Base-by-base conservation (phyloP, 2,113 vertebrate species). In the Chitala chitala region DNA sequence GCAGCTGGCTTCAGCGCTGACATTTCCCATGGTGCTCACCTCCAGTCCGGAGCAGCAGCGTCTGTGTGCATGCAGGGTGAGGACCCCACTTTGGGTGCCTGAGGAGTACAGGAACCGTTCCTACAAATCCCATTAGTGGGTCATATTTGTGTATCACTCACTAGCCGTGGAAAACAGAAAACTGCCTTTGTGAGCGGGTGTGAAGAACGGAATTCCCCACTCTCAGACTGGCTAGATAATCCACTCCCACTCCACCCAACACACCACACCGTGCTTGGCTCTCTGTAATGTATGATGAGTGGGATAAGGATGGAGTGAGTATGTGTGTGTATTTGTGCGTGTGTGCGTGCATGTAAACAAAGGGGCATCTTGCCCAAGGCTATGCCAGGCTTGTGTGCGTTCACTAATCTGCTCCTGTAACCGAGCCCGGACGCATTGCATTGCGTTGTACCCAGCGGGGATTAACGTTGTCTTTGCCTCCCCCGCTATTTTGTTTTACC, bases 111-210 rank as follows among this genome's bases (percentile, higher is more conserved):
- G 48, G 12, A 8, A 20, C 48, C 12, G 48, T 51, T 10, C 20
- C 12, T 51, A 51, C n/a, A 87, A 85, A 86, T 83, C 82, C 85
- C 83, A 87, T 88, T 85, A 87, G 77, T 72, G 68, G 81, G 76
- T 79, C 83, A 76, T 83, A 86, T 82, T 76, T 71, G n/a, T 75
- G 66, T 81, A 79, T 66, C 78, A 76, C 74, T 80, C 83, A 74
- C 69, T 76, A 71, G 77, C 78, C 75, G 82, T 38, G 75, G 70
- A 73, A 75, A 81, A 78, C 75, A 73, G 72, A 78, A 73, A 58
- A 50, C 64, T 68, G n/a, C n/a, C 80, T 79, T 68, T 79, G 79
- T 82, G 79, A 63, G 64, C 51, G 66, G 48, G 63, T 20, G 33
- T 64, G 69, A 66, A 54, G 51, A 48, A 51, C 54, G 42, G 55